Percentiles rank a stretch among this genome's conserved stretches.
phyloP scores from a whole-genome alignment of 2,113 vertebrate species.

The Desmodus rotundus region DNA sequence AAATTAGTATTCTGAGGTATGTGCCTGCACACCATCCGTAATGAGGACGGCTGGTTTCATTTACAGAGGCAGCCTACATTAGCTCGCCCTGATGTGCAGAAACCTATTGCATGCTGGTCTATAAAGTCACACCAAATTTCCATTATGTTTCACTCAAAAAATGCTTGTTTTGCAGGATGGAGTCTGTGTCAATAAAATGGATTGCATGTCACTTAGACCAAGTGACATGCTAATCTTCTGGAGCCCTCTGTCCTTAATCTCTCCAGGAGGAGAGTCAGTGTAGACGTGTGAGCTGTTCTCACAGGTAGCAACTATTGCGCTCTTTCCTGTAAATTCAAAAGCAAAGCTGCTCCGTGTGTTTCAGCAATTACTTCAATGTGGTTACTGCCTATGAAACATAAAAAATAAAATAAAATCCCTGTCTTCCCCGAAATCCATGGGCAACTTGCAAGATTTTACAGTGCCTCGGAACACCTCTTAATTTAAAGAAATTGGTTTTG shows the following conservation, averaged over 20 bases:
- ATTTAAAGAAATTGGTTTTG: conserved; percentile 82
- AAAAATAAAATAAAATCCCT: conserved; percentile 61
- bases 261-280: conserved; percentile 79
- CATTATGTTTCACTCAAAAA: conserved; percentile 81
- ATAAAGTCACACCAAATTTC: conserved; percentile 77
- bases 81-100: conserved; percentile 62
- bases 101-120: conserved; percentile 60
- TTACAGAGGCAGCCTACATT: conserved; percentile 67
- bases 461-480: conserved; percentile 78
- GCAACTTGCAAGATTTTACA: conserved; percentile 75
- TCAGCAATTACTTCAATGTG: conserved; percentile 82
- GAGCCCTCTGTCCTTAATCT: conserved; percentile 83
- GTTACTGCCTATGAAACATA: conserved; percentile 66
- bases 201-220: conserved; percentile 82
- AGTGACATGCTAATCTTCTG: conserved; percentile 80
- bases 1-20: conserved; percentile 60
- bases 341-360: conserved; percentile 81
- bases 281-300: conserved; percentile 79
- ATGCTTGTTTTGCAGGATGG: conserved; percentile 81
- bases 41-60: conserved; percentile 34
- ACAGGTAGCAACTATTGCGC: conserved; percentile 80
- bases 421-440: conserved; percentile 70
- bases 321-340: conserved; percentile 85
- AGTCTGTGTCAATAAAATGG: conserved; percentile 82
- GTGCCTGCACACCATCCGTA: conserved; percentile 1